Conservation (phyloP, 2,113 vertebrate species). For the Neofelis nebulosa region DNA sequence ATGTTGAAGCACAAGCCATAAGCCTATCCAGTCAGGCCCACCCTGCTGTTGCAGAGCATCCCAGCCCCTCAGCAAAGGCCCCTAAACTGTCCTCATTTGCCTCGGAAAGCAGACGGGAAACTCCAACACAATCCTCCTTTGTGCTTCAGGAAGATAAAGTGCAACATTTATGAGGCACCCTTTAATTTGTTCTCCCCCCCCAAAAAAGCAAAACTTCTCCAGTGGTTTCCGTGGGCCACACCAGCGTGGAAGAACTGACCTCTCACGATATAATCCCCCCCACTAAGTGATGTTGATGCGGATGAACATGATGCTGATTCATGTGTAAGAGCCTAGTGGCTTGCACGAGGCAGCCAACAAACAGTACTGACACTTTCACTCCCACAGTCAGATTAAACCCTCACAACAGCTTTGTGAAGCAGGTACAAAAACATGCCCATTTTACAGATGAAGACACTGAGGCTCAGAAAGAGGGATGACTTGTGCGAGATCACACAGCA, state of each 20-base stretch:
- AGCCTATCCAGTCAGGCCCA: neutral
- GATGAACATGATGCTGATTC: neutral
- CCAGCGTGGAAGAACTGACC: neutral
- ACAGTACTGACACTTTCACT: neutral
- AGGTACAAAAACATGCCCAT: neutral
- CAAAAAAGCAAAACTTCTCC: neutral
- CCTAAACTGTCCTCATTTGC: neutral
- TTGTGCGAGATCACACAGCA: neutral
- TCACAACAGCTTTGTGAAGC: neutral
- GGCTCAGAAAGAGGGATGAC: neutral
- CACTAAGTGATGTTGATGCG: neutral
- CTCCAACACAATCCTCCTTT: neutral
- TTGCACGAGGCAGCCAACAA: too few relatives aligned
- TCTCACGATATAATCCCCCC: neutral
- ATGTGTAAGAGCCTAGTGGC: fast-evolving
- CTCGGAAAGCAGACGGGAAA: neutral
- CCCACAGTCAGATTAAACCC: neutral
- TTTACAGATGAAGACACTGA: neutral
- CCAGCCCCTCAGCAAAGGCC: neutral
- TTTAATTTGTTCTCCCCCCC: neutral
- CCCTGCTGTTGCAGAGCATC: neutral
- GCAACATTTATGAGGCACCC: neutral
- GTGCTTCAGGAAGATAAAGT: neutral
- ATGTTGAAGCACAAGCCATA: neutral
- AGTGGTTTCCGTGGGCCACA: too few relatives aligned